phyloP scores from a whole-genome alignment of 2,888 invertebrate species.

The Platycheirus rosarum region DNA sequence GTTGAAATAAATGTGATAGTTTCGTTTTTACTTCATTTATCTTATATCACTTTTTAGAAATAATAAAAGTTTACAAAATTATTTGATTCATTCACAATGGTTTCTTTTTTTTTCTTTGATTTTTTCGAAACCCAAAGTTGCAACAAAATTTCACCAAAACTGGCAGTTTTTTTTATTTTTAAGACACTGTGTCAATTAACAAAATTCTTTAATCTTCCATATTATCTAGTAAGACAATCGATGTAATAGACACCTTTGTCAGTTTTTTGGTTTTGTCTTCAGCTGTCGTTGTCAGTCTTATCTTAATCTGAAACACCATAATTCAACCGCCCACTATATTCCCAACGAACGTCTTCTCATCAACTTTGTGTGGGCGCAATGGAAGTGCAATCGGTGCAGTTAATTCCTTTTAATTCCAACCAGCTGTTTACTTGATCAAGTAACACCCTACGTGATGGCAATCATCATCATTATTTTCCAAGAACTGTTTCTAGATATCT shows the following conservation, averaged over 20 bases:
- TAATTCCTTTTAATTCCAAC: slow-evolving; percentile 7
- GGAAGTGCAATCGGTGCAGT: slow-evolving; percentile 6
- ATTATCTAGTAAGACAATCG: no score
- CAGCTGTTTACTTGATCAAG: neutral
- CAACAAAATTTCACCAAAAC: no score
- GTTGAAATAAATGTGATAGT: no score
- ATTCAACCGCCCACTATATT: slow-evolving; percentile 1
- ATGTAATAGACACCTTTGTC: neutral
- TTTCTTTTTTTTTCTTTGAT: no score
- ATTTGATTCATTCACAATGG: no score
- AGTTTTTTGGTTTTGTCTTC: neutral
- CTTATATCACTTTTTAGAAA: no score
- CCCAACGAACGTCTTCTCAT: slow-evolving; percentile 2
- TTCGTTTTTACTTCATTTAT: no score
- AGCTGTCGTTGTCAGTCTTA: neutral
- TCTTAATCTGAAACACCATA: neutral
- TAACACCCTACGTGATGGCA: slow-evolving; percentile 1
- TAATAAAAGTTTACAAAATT: no score
- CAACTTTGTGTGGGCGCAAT: slow-evolving; percentile 9
- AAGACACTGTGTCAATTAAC: no score
- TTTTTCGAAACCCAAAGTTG: no score
- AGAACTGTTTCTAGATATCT: neutral
- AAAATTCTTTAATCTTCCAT: neutral
- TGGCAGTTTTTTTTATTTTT: no score
- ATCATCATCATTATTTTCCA: neutral